These are phyloP conservation scores for Oreochromis grahami DNA, from an alignment of 2,797 vertebrate species.

Conservation along the genomic window DNA sequence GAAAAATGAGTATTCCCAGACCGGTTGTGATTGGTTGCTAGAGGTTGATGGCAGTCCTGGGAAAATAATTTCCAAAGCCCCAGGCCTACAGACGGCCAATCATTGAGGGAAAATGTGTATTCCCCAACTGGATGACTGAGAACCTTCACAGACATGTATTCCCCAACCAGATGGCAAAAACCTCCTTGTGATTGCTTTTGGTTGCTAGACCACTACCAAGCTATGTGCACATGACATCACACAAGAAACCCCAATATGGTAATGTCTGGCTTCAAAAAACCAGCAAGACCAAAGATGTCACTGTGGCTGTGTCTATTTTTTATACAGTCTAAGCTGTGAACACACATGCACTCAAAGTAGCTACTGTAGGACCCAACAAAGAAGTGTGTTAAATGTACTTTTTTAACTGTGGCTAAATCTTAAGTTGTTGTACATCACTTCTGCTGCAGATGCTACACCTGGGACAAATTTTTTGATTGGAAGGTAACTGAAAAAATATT, in stretches of 20 bases:
- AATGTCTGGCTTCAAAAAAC: neutral
- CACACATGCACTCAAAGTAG: neutral
- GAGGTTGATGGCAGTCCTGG: neutral
- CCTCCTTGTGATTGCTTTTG: neutral
- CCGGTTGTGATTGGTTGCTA: neutral
- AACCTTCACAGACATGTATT: neutral
- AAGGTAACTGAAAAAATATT: neutral
- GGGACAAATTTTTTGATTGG: neutral
- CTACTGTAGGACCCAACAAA: neutral
- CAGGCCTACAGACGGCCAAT: neutral
- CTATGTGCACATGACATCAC: neutral
- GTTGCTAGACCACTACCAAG: neutral
- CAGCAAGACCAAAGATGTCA: neutral
- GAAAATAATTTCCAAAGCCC: neutral
- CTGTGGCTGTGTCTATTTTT: neutral
- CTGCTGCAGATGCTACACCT: neutral
- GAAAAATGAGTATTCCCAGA: neutral
- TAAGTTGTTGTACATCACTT: neutral
- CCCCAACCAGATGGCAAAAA: neutral
- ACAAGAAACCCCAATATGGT: neutral
- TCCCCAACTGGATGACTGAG: neutral
- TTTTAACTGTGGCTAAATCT: neutral
- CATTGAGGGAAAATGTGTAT: neutral
- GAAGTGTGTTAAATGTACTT: neutral
- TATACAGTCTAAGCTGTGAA: neutral